A percentile compares a stretch with the other conserved stretches of the same genome.
Evolutionary conservation across 2,113 vertebrate species (phyloP).

Genomic region (Hystrix brachyura): DNA sequence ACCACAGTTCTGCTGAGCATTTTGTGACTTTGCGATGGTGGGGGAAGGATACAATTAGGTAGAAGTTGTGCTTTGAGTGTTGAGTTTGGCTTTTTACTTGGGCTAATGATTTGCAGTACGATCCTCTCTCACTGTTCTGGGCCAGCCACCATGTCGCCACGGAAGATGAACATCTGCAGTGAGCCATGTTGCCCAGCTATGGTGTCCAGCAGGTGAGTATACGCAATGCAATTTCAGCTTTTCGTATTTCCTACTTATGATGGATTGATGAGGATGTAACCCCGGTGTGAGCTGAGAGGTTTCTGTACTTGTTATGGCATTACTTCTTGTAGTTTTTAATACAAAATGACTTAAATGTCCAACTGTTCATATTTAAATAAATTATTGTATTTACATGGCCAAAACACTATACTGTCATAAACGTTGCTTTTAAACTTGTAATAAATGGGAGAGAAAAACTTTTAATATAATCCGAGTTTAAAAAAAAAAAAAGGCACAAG

Average conservation of each 20-base stretch:
- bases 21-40: neutral
- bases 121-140: neutral
- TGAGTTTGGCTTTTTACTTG: neutral
- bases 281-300: neutral
- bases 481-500: neutral
- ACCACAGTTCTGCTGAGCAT: neutral
- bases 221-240: neutral
- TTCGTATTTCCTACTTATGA: accelerated
- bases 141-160: neutral
- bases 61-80: neutral
- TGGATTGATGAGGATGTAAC: no score
- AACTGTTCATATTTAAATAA: neutral
- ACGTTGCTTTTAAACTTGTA: neutral
- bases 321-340: neutral
- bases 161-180: no score
- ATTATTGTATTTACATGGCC: neutral
- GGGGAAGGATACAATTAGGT: neutral
- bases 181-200: neutral
- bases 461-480: neutral
- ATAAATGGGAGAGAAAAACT: no score
- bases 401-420: neutral
- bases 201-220: neutral
- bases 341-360: neutral
- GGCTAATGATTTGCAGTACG: neutral
- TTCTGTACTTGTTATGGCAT: neutral